These are phyloP conservation scores for Geopemphigus sp. DNA, from an alignment of 1,140 invertebrate genomes.

Conservation along the genomic window DNA sequence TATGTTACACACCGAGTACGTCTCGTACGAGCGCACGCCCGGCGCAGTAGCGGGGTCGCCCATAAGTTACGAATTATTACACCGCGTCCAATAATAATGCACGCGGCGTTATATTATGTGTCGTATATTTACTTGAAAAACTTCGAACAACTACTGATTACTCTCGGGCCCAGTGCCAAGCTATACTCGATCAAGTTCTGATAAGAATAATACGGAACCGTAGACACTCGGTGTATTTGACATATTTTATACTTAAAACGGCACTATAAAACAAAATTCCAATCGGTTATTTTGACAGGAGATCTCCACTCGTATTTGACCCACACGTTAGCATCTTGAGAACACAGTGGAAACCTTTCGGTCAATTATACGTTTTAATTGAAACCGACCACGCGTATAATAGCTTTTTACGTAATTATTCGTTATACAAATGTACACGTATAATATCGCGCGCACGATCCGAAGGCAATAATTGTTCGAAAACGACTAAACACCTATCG, in stretches of 20 bases:
- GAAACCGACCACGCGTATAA: background rate
- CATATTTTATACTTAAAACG: slow-evolving; percentile 35
- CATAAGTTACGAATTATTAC: background rate
- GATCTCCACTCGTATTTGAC: background rate
- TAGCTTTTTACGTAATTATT: no score
- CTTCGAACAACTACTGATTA: slow-evolving; percentile 11
- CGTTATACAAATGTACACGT: background rate
- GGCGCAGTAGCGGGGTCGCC: no score
- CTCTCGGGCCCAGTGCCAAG: background rate
- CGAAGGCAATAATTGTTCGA: background rate
- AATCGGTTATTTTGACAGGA: slow-evolving; percentile 6
- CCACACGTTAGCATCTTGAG: background rate
- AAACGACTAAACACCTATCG: background rate
- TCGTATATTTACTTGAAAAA: slow-evolving; percentile 25
- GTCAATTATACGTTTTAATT: background rate
- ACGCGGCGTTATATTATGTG: background rate
- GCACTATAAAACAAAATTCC: background rate
- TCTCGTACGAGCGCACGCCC: no score
- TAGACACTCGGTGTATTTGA: slow-evolving; percentile 9
- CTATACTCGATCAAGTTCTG: slow-evolving; percentile 6
- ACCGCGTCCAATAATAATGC: background rate
- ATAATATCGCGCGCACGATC: background rate
- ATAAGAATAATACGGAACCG: background rate
- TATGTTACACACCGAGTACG: no score
- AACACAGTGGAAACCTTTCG: background rate